Base-by-base conservation (phyloP, 1,140 invertebrate species). In the Drosophila mayri region DNA sequence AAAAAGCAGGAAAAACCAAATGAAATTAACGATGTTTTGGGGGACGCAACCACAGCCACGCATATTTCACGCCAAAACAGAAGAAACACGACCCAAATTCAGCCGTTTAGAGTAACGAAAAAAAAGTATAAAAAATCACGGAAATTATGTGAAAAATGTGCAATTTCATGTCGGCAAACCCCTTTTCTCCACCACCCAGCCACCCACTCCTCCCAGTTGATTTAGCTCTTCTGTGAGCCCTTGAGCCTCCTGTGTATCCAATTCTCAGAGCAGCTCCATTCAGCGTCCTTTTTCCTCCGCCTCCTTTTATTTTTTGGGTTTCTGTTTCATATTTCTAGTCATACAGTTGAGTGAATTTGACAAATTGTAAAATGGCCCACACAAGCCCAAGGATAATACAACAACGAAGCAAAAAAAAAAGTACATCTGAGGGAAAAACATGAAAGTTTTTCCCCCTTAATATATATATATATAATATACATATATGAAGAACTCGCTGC, bases 101-200 rank as follows among this genome's bases (percentile, higher is more conserved):
- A 75, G 61, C 63, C 64, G 77, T 74, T 78, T 70, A 73, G 77
- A 57, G 68, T 62, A 62, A 73, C 50, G 11, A 40, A 63, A 43
- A 63, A 68, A 30, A 18, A 37, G 12, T n/a, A 22, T 46, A 71
- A 73, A 43, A 62, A 73, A 79, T 55, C 72, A 28, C 22, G 35
- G 37, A 90, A 84, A 88, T 90, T 64, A 81, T 90, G 80, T 84
- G 77, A 90, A 90, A 88, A 85, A 88, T 90, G 77, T 90, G 85
- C 85, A 79, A 90, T 90, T 90, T 88, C 81, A 88, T 85, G 81
- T 85, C 76, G 43, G 35, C 20, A 38, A 72, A 49, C 66, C 76
- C 62, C 49, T 79, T 67, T 75, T 47, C 54, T 4, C 1, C 30
- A 30, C 28, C 28, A 30, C 43, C 25, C n/a, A n/a, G 4, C 8